Percentiles rank a stretch among this genome's conserved stretches.
Conservation (phyloP, 1,140 invertebrate genomes). For the Drosophila ercepeae region DNA sequence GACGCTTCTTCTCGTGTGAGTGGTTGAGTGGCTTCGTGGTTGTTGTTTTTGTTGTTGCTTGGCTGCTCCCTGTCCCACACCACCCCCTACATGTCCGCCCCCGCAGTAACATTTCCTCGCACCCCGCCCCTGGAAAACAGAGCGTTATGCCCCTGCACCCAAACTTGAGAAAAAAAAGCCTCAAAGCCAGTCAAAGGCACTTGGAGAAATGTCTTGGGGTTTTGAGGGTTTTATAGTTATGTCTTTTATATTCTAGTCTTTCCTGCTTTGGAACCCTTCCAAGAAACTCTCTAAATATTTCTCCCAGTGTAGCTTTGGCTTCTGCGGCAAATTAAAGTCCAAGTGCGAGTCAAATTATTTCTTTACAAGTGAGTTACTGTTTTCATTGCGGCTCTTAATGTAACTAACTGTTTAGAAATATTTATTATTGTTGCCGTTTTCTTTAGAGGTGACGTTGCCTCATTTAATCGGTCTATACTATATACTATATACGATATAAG, state of each 20-base stretch:
- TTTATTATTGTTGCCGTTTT: constrained; percentile 55
- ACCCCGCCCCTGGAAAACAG: constrained; percentile 42
- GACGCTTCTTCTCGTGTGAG: constrained; percentile 69
- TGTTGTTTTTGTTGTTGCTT: constrained; percentile 25
- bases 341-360: constrained; percentile 82
- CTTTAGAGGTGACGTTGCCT: constrained; percentile 59
- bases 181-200: too few species aligned
- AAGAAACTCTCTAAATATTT: background rate
- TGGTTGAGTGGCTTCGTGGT: constrained; percentile 47
- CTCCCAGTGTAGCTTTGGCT: constrained; percentile 27
- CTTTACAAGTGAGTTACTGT: constrained; percentile 81
- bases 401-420: constrained; percentile 82
- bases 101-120: background rate
- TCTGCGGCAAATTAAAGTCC: constrained; percentile 76
- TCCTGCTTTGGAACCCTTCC: too few species aligned
- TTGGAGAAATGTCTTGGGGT: background rate
- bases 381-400: constrained; percentile 81
- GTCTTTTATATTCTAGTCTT: too few species aligned
- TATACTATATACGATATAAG: background rate
- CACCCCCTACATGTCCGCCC: constrained; percentile 2
- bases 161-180: constrained; percentile 16
- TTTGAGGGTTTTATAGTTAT: too few species aligned
- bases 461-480: constrained; percentile 58
- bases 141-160: constrained; percentile 54
- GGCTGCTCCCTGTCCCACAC: constrained; percentile 13